Base-by-base conservation (phyloP, 2,113 vertebrate genomes). In the Stictonetta naevosa region DNA sequence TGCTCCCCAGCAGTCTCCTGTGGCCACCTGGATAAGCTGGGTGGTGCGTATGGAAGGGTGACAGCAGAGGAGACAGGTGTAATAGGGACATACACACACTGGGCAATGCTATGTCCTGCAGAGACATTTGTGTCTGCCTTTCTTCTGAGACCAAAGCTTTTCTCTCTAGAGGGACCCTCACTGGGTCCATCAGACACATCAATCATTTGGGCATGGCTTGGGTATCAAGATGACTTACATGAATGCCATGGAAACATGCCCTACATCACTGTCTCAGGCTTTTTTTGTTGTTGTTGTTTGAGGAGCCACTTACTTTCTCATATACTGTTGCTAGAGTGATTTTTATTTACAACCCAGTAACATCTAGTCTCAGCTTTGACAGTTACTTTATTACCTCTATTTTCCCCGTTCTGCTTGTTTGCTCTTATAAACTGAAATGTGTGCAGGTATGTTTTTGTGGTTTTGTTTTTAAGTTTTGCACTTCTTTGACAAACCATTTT, bases 301-400 rank as follows among this genome's bases (percentile, higher is more conserved):
- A 73, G 26, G 5, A 80, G 33, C 5, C 0, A 3, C 31, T 1
- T 73, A 46, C 4, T 66, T 88, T 80, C 34, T 88, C 48, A 53
- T 28, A 73, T 3, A 73, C 26, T 33, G 85, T 13, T 85, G 63
- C 53, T 62, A 71, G 25, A 55, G 21, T 28, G 26, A 80, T 80
- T 92, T 88, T 83, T 16, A 77, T 83, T 94, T 86, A 71, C 50
- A 86, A 31, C 1, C 17, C 15, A 58, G 40, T 66, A 90, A 95
- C 86, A 94, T 36, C 34, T 15, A 50, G n/a, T 31, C 36, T 93
- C 50, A 83, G 63, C 36, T 71, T 86, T 94, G 28, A 80, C 59
- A 77, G 48, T 69, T 77, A 64, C 29, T 84, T 91, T 91, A 95
- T 86, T 92, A 58, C 23, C 10, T 75, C 71, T 83, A 19, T 79